Evolutionary conservation across 1,140 invertebrate species (phyloP).

Genomic region (Forficula auricularia): DNA sequence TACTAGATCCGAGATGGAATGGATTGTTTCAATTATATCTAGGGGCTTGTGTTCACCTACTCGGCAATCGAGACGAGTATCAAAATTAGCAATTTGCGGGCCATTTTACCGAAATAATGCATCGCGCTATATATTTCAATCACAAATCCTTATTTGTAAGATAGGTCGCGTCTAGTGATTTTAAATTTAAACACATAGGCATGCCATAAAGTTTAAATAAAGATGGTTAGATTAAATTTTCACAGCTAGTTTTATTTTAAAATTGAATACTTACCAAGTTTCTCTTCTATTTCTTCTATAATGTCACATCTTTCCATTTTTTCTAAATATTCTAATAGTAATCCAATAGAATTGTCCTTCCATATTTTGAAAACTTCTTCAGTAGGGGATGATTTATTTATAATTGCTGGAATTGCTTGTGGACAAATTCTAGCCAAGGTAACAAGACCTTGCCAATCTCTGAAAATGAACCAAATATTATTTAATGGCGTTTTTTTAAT

Average conservation of each 20-base stretch:
- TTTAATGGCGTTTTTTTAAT: no score
- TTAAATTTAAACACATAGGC: conserved; percentile 23
- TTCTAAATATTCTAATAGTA: conserved; percentile 32
- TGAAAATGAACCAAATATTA: not conserved
- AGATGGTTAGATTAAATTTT: no score
- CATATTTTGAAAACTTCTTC: conserved; percentile 31
- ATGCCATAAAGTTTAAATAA: conserved; percentile 20
- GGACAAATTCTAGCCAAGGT: conserved; percentile 31
- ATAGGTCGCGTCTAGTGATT: conserved; percentile 16
- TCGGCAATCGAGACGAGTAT: no score
- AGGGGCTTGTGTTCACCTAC: no score
- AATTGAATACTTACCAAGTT: conserved; percentile 37
- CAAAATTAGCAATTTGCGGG: no score
- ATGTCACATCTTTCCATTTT: conserved; percentile 48
- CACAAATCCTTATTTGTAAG: conserved; percentile 10
- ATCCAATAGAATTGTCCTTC: conserved; percentile 28
- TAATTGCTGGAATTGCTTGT: conserved; percentile 26
- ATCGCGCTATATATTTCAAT: conserved; percentile 8
- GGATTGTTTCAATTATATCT: no score
- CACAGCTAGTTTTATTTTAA: no score
- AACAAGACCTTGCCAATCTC: conserved; percentile 47
- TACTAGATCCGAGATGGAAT: no score
- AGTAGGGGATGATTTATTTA: conserved; percentile 31
- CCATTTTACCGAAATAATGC: conserved; percentile 9
- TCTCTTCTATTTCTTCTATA: conserved; percentile 33